A percentile compares a stretch with the other conserved stretches of the same genome.
Evolutionary conservation across 2,888 invertebrate genomes (phyloP).

Genomic region (Dioctria rufipes): DNA sequence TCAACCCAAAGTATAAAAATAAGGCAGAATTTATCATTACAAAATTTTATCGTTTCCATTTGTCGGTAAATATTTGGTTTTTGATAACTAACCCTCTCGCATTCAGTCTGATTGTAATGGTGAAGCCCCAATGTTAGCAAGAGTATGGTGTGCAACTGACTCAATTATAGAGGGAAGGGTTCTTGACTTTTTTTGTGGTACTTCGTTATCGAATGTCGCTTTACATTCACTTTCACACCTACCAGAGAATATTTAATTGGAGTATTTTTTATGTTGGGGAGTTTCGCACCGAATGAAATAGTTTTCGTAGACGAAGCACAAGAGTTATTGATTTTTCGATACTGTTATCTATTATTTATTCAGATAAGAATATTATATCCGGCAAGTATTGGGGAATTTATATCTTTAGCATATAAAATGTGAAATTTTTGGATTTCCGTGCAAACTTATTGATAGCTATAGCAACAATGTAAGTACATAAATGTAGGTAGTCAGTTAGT

Average conservation of each 20-base stretch:
- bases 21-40: conserved; percentile 28
- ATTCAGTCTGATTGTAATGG: neutral
- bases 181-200: conserved; percentile 23
- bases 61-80: conserved; percentile 41
- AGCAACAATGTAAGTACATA: no score
- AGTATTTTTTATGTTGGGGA: neutral
- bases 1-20: conserved; percentile 28
- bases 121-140: neutral
- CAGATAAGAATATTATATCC: conserved; percentile 32
- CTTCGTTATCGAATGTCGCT: neutral
- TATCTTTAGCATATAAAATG: neutral
- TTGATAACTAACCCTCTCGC: conserved; percentile 25
- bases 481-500: no score
- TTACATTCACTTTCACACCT: conserved; percentile 30
- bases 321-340: conserved; percentile 48
- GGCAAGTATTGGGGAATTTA: conserved; percentile 27
- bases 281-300: conserved; percentile 22
- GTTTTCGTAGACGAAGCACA: conserved; percentile 11
- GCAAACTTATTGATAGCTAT: no score
- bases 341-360: conserved; percentile 28
- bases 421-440: no score
- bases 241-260: neutral
- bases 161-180: neutral
- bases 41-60: conserved; percentile 36
- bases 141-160: neutral